Evolutionary conservation across 2,888 invertebrate genomes (phyloP).

Genomic region (Oscheius sp.): DNA sequence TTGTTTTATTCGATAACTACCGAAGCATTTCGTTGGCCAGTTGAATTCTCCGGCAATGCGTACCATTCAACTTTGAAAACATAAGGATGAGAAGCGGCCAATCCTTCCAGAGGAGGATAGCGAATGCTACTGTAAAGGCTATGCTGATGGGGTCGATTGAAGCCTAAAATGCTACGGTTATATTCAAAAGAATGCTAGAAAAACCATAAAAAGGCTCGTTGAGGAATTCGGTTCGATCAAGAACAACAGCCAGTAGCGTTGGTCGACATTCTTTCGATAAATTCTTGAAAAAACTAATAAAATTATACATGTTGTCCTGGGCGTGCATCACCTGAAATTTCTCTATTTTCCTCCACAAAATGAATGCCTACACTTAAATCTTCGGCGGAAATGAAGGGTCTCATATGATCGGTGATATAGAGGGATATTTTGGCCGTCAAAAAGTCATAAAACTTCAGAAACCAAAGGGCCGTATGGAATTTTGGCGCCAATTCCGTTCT

Average conservation of each 20-base stretch:
- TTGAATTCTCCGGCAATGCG: too few species aligned
- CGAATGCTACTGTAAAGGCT: neutral
- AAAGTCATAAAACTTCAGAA: conserved; percentile 43
- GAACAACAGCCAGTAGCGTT: conserved; percentile 33
- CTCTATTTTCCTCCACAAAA: neutral
- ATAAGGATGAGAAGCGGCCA: conserved; percentile 6
- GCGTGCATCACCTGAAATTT: conserved; percentile 35
- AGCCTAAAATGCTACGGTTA: neutral
- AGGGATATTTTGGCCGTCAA: conserved; percentile 49
- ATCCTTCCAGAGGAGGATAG: neutral
- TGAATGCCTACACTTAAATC: conserved; percentile 30
- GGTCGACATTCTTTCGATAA: conserved; percentile 9
- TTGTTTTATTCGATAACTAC: neutral
- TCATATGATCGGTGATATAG: conserved; percentile 41
- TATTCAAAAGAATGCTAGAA: neutral
- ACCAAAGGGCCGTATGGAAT: conserved; percentile 40
- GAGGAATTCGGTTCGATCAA: conserved; percentile 32
- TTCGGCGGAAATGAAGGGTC: conserved; percentile 17
- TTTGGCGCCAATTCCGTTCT: conserved; percentile 13
- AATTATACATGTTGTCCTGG: conserved; percentile 35
- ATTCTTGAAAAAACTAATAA: conserved; percentile 5
- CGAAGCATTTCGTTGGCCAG: neutral
- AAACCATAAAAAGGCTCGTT: conserved; percentile 36
- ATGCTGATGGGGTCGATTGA: conserved; percentile 5
- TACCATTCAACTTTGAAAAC: conserved; percentile 20